Conservation (phyloP, 37 sponge, comb jelly and placozoan species). For the Diacarnus erythraeanus region DNA sequence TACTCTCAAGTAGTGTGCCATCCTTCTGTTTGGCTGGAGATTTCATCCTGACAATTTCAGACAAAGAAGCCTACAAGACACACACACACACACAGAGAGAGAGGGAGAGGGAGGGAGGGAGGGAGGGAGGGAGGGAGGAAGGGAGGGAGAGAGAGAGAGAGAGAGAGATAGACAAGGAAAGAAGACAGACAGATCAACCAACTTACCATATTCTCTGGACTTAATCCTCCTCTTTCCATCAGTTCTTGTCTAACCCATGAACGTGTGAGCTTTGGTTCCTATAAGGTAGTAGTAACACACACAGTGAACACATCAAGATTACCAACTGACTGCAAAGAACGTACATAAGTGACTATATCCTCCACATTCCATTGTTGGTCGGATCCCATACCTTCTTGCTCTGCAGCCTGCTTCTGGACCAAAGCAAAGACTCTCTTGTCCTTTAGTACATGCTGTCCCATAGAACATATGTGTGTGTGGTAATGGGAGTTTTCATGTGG, state of each 20-base stretch:
- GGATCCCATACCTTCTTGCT: constrained; percentile 22
- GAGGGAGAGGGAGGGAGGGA: constrained; percentile 26
- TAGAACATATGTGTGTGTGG: neutral
- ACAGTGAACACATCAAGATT: neutral
- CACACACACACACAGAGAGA: constrained; percentile 6
- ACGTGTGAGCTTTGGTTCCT: constrained; percentile 59
- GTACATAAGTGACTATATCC: constrained; percentile 23
- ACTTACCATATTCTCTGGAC: constrained; percentile 45
- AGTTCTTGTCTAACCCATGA: constrained; percentile 53
- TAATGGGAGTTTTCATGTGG: neutral
- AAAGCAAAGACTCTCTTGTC: constrained; percentile 66
- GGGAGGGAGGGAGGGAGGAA: constrained; percentile 30
- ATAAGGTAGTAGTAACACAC: neutral
- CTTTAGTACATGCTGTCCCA: constrained; percentile 70
- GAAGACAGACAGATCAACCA: neutral
- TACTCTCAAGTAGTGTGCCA: constrained; percentile 6
- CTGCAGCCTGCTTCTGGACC: constrained; percentile 38
- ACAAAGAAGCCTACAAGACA: neutral
- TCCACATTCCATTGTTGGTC: neutral
- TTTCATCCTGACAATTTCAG: neutral
- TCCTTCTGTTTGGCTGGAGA: neutral
- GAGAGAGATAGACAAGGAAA: constrained; percentile 47
- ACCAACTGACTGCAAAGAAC: neutral
- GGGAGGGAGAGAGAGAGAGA: constrained; percentile 48
- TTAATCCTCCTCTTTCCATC: constrained; percentile 18